Base-by-base conservation (phyloP, 2,888 invertebrate genomes). In the Catotricha subobsoleta region DNA sequence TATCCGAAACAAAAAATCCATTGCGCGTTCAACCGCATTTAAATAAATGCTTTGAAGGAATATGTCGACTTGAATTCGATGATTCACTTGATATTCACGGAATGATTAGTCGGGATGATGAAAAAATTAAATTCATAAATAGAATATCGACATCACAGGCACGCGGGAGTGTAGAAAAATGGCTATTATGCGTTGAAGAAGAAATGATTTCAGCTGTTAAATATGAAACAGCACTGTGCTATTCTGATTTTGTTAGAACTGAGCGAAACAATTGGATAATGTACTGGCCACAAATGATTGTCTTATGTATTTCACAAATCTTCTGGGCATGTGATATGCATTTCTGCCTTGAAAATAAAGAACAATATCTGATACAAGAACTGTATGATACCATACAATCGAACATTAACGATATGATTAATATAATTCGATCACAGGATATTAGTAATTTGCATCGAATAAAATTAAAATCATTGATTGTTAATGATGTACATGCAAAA, bases 31-130 rank as follows among this genome's bases (percentile, higher is more conserved):
- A 73, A 48, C 71, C 73, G 0, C 70, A 73, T 54, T 54, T 79
- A 34, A 71, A 68, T 51, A 79, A 79, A 56, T 79, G 77, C 54
- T 81, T 81, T 52, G 72, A 74, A 51, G 78, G 74, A 7, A 73
- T 81, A 41, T 65, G 66, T 33, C 65, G 64, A 44, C 57, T 79
- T 8, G 58, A 57, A 39, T 58, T 66, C 33, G 58, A 74, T 48
- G 45, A 57, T 1, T 57, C 62, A 15, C 57, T 68, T 34, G 68
- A 71, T 52, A 74, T 79, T 18, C 56, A 61, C 16, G 67, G 70
- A 6, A 72, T 80, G 68, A 59, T 68, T 31, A 77, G 77, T 46
- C 63, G 66, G 46, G 64, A 68, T 52, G 65, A 67, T 12, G 79
- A 80, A 55, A 62, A 66, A 48, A 67, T 77, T 1, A 47, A 53